Conservation (phyloP, 1,140 invertebrate species). For the Phthorimaea operculella region DNA sequence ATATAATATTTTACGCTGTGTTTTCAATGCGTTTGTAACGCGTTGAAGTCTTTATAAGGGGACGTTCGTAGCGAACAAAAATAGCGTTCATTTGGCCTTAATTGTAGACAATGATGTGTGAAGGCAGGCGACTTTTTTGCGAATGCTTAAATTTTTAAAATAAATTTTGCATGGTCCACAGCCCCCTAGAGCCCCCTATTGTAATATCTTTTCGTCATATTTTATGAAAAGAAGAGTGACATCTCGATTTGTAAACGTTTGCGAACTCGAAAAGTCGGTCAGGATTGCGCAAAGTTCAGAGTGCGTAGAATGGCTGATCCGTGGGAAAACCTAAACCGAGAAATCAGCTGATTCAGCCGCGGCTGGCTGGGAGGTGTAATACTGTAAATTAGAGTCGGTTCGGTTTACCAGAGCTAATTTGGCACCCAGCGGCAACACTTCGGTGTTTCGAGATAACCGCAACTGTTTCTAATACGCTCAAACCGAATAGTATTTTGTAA, state of each 20-base stretch:
- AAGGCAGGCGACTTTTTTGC: neutral
- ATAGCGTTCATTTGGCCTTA: constrained; percentile 2
- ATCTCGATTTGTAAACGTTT: no score
- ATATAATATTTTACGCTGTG: neutral
- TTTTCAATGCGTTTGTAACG: neutral
- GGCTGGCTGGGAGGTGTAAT: neutral
- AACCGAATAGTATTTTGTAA: constrained; percentile 15
- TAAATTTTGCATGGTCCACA: no score
- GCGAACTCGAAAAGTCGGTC: no score
- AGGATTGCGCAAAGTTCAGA: no score
- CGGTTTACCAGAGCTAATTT: neutral
- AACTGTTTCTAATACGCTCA: constrained; percentile 17
- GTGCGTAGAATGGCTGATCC: neutral
- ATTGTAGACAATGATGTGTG: constrained; percentile 1
- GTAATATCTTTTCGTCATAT: no score
- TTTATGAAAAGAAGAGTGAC: no score
- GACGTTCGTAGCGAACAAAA: neutral
- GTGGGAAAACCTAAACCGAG: neutral
- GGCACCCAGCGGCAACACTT: neutral
- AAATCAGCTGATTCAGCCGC: neutral
- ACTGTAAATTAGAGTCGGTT: neutral
- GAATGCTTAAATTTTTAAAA: no score
- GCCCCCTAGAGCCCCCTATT: no score
- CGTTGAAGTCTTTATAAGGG: neutral
- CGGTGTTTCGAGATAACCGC: constrained; percentile 10